Conservation (phyloP, 2,797 vertebrate species). For the Bryconaethiops microstoma region DNA sequence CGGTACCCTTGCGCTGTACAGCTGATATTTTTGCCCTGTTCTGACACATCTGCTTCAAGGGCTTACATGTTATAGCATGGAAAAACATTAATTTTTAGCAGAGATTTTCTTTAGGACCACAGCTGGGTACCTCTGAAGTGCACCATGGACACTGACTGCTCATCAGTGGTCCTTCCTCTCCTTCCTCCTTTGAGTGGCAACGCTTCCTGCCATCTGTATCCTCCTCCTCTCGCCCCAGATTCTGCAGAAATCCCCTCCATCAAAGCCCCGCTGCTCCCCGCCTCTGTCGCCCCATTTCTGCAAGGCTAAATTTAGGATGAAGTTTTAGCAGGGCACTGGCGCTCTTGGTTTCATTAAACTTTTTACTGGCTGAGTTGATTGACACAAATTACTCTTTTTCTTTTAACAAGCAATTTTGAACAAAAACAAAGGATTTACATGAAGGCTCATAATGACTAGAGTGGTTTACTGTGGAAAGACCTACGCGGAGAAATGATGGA, state of each 20-base stretch:
- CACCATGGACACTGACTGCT: background rate
- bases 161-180: conserved; percentile 18
- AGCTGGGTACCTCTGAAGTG: background rate
- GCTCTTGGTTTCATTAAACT: background rate
- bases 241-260: conserved; percentile 46
- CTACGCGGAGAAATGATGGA: too few relatives aligned
- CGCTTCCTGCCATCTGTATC: conserved; percentile 70
- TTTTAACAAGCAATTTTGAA: background rate
- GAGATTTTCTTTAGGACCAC: too few relatives aligned
- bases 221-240: conserved; percentile 59
- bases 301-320: conserved; percentile 37
- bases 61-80: conserved; percentile 38
- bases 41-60: background rate
- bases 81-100: conserved; percentile 34
- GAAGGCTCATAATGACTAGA: background rate
- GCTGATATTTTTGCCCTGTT: background rate
- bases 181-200: conserved; percentile 40
- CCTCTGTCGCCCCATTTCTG: background rate
- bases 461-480: background rate
- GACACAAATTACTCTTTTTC: background rate
- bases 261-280: conserved; percentile 28
- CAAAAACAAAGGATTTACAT: background rate
- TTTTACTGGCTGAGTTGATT: background rate
- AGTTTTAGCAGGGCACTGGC: conserved; percentile 12
- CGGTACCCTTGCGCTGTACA: background rate